A percentile compares a stretch with the other conserved stretches of the same genome.
Conservation (phyloP, 2,888 invertebrate species). For the Thecocarcelia acutangulata region DNA sequence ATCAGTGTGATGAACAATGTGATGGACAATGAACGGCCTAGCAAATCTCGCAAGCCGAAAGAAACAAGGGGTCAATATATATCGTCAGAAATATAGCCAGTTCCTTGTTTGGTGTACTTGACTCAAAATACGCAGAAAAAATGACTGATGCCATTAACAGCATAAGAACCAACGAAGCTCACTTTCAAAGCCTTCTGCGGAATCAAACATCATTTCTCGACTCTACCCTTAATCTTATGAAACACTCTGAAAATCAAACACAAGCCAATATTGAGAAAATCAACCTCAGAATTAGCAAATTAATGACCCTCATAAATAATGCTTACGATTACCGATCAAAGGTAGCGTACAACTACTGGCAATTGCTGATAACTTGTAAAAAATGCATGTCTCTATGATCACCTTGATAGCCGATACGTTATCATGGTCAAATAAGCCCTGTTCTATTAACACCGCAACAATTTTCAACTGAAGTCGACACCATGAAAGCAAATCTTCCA, state of each 20-base stretch:
- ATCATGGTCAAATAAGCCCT: constrained; percentile 5
- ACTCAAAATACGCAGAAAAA: constrained; percentile 9
- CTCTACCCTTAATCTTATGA: too few species aligned
- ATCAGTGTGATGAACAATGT: background rate
- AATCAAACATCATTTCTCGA: background rate
- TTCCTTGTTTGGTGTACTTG: constrained; percentile 1
- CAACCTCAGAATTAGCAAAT: background rate
- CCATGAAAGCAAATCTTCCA: constrained; percentile 1
- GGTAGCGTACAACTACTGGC: background rate
- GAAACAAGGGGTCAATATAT: background rate
- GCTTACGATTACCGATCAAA: background rate
- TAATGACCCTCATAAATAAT: background rate
- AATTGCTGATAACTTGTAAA: background rate
- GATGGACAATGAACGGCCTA: background rate
- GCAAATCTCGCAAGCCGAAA: background rate
- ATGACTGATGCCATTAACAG: background rate
- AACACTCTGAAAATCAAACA: background rate
- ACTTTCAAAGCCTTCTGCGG: background rate
- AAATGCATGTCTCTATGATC: constrained; percentile 2
- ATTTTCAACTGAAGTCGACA: background rate
- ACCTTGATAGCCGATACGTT: background rate
- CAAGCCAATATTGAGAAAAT: background rate
- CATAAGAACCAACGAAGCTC: background rate
- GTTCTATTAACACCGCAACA: background rate
- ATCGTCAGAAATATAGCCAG: background rate